Evolutionary conservation across 2,888 invertebrate species (phyloP).

Genomic region (Siphlonurus alternatus): DNA sequence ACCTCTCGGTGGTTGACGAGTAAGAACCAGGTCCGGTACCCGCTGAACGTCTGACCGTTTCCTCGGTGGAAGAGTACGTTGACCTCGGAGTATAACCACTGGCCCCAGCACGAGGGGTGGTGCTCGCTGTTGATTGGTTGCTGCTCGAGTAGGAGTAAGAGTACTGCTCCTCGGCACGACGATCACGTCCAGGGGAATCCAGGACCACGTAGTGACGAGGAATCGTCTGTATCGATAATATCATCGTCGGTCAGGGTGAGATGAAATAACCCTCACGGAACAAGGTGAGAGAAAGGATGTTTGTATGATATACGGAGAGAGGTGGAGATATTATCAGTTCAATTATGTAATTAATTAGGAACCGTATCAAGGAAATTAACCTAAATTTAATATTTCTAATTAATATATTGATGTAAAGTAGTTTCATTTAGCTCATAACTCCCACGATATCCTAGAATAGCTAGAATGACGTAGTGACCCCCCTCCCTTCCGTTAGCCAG

Average conservation of each 20-base stretch:
- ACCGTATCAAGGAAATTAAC: too few relatives aligned
- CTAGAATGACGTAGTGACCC: too few relatives aligned
- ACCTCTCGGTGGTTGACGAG: conserved; percentile 41
- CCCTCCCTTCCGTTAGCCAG: too few relatives aligned
- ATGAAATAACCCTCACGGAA: not conserved
- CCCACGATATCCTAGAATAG: too few relatives aligned
- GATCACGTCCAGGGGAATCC: conserved; percentile 49
- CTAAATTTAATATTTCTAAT: too few relatives aligned
- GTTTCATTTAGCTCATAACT: too few relatives aligned
- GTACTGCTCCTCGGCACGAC: conserved; percentile 65
- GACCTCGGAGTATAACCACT: conserved; percentile 21
- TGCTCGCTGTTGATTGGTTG: not conserved
- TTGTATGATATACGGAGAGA: too few relatives aligned
- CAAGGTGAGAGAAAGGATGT: too few relatives aligned
- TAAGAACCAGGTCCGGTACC: conserved; percentile 47
- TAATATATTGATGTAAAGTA: too few relatives aligned
- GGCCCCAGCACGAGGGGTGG: not conserved
- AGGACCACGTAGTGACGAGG: conserved; percentile 76
- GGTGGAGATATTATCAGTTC: too few relatives aligned
- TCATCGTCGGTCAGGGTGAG: not conserved
- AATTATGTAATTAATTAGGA: too few relatives aligned
- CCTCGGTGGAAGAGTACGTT: conserved; percentile 46
- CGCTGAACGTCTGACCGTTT: conserved; percentile 46
- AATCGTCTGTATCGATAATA: conserved; percentile 35
- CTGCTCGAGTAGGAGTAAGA: conserved; percentile 49